Evolutionary conservation across 2,888 invertebrate species (phyloP), one percentile per base, ranked within the genome.

Genomic region (Dusona sp.): DNA sequence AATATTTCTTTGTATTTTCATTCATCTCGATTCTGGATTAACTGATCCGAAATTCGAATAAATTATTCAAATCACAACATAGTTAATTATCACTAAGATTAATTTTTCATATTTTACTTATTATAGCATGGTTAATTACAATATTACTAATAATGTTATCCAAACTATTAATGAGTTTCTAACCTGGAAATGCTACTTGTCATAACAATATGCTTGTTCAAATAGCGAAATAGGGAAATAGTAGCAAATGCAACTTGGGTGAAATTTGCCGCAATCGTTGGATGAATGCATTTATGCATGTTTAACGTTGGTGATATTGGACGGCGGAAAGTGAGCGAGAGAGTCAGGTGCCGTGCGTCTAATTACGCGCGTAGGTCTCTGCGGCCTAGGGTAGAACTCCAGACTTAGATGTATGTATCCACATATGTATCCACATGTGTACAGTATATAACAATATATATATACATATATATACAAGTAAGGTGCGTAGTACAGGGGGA

Each of bases 301-400:
- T 84, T 78, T 68, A 75, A 57, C 61, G 54, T 64, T 54, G 45
- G 80, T 48, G 68, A 57, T 80, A n/a, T 22, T 42, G 54, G n/a
- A 67, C 13, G n/a, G 36, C 45, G 36, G 51, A 36, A 67, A 48
- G 19, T 29, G 65, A 48, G 36, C 38, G 36, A 67, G 42, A 11
- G 42, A 64, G 65, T 4, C 19, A 38, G 51, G 73, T 25, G 61
- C 42, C 51, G 51, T 61, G 75, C 72, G 79, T 77, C 74, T 83
- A 83, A 85, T 85, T 79, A 85, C 79, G 68, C 42, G 36, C 57
- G 36, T 38, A 72, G 51, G 77, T 73, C 64, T 65, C 75, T 45
- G 33, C 48, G 67, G 67, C 29, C 33, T 22, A 33, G n/a, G 11
- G 16, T 16, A 29, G 29, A 29, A 61, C 61, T 61, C 61, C 13